Base-by-base conservation (phyloP, 2,888 invertebrate genomes). In the Stictocephala bisonia region DNA sequence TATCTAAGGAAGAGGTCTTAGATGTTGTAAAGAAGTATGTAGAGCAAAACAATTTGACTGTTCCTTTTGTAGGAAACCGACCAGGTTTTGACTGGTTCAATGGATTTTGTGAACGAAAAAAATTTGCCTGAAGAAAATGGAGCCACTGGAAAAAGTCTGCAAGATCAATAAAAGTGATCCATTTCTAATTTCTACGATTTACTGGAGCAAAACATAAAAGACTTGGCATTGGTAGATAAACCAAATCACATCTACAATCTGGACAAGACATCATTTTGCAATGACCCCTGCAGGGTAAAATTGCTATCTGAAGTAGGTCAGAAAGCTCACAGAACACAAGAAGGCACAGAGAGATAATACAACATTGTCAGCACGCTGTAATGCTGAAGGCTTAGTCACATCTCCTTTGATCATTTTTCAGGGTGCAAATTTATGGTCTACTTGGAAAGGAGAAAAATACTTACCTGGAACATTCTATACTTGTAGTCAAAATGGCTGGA, bases 351-450 rank as follows among this genome's bases (percentile, higher is more conserved):
- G 73, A 24, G 73, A 73, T 9, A 74, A 67, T 27, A 67, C 70
- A 18, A 58, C 71, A 1, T 71, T 74, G n/a, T 27, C 71, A 22
- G 40, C 70, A n/a, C 26, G 40, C 11, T 58, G 58, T n/a, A 71
- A 72, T 71, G 74, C 75, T 18, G 50, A 71, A 72, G 81, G 81
- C 48, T 75, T 79, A 3, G 82, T 82, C 76, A 78, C 76, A n/a
- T 80, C 80, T 35, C 83, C 82, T 26, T 74, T 83, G 27, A 81
- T 82, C 41, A 80, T 82, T 50, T 81, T 79, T 75, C 81, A 82
- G 67, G 79, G 81, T 15, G 82, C 81, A 76, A 79, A 81, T 78
- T 72, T 81, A 20, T 83, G 83, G 81, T 80, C 82, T 74, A 75
- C 80, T 64, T 83, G 81, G 82, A 76, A 79, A 60, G 80, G 81